Base-by-base conservation (phyloP, 2,113 vertebrate species). In the Otis tarda region DNA sequence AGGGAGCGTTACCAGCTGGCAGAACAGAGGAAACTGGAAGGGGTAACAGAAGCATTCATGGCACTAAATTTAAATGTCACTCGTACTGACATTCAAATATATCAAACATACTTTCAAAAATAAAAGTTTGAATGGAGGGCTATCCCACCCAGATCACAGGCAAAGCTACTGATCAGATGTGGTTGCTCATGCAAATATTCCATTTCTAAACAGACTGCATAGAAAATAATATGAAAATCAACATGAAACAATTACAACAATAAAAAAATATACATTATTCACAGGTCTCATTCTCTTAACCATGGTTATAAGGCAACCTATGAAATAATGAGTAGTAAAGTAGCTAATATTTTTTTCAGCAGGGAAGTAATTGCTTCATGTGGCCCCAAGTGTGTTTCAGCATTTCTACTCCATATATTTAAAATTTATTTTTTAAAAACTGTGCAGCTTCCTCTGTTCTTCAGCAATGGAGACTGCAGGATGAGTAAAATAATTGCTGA, bases 271-370 rank as follows among this genome's bases (percentile, higher is more conserved):
- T 19, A 78, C 65, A 76, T 84, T 89, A 65, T 94, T 94, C 89
- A 82, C 88, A 52, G 45, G 57, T 93, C 88, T 45, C 41, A n/a
- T 50, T 92, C 73, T 90, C 78, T 91, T 83, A 82, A 83, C 53
- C 4, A 21, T 6, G n/a, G 77, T 89, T 93, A 85, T 83, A 90
- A 91, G 63, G 63, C 61, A 71, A 37, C 87, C 64, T 87, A 73
- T 76, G 70, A 87, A 91, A 92, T 93, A 76, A 75, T 33, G 86
- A 89, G 61, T 47, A 76, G 21, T 55, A 80, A 95, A 83, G n/a
- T 37, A 94, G 55, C 45, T 83, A 87, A 70, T 65, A 59, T 73
- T 80, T 96, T 90, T 75, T 97, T 60, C 81, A 11, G 14, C 81
- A 89, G 89, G 87, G 83, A 90, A 87, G 60, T 86, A 83, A 60